Base-by-base conservation (phyloP, 2,888 invertebrate species). In the Lasioglossum leucozonium region DNA sequence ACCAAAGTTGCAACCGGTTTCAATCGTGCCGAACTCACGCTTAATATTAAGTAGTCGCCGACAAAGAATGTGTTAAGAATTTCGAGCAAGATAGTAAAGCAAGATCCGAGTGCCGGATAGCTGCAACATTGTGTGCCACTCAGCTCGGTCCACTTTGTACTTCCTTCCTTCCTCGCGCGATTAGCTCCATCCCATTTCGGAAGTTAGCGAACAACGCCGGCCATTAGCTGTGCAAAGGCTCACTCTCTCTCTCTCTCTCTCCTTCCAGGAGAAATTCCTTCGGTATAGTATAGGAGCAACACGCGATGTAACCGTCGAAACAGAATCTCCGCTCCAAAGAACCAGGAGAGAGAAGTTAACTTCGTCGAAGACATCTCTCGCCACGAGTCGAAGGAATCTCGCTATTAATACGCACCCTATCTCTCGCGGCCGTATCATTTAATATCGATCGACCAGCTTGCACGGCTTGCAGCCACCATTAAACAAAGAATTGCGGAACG, bases 201-300 rank as follows among this genome's bases (percentile, higher is more conserved):
- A 84, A 84, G 80, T 84, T 76, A 47, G 79, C 62, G 40, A 26
- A 79, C 72, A 77, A 81, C 81, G 55, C 26, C 6, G 37, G 34
- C 58, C 58, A 77, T 81, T 87, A 84, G 37, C 37, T 40, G 77
- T 26, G 34, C 67, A 55, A 67, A 71, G 34, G 44, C 37, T 47
- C 30, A 44, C 10, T 22, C 51, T 51, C 22, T 51, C 51, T 10
- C 37, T 47, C 30, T 55, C 10, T 22, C 51, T 51, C 22, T 51
- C 51, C 22, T n/a, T 22, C 51, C n/a, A 51, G 51, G 51, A 51
- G 51, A 51, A n/a, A n/a, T 51, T n/a, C 22, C 51, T n/a, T n/a
- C 51, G 51, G 65, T 16, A 18, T 4, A 44, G 16, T 30, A 13
- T 16, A 62, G 30, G 4, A 40, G 26, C 4, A 34, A 71, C 73